Conservation (phyloP, 2,888 invertebrate species). For the Stenodera caucasica region DNA sequence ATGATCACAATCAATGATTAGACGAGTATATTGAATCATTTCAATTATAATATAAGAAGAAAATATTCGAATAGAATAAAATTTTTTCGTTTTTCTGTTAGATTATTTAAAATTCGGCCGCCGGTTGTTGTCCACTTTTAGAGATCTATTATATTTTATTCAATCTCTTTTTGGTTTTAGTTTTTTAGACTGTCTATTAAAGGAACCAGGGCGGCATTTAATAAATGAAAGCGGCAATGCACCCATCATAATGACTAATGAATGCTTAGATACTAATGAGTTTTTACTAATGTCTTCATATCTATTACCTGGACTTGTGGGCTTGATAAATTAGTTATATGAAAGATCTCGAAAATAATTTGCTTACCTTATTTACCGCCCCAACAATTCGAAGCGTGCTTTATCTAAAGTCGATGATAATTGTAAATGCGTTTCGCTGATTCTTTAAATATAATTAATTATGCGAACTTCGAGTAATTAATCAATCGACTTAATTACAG, state of each 20-base stretch:
- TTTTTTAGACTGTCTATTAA: not conserved
- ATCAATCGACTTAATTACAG: no score
- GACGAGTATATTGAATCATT: no score
- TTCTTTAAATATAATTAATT: constrained; percentile 23
- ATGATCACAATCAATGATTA: no score
- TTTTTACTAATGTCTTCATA: constrained; percentile 48
- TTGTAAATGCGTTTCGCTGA: constrained; percentile 29
- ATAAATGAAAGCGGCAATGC: constrained; percentile 36
- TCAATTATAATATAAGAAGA: no score
- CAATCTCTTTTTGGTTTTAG: not conserved
- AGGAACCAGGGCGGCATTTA: constrained; percentile 5
- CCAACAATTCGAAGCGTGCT: not conserved
- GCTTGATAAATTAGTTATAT: constrained; percentile 26
- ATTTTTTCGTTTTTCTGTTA: not conserved
- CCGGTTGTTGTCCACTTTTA: not conserved
- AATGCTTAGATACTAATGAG: constrained; percentile 42
- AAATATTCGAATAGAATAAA: no score
- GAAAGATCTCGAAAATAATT: constrained; percentile 23
- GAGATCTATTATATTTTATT: not conserved
- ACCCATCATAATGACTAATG: constrained; percentile 44
- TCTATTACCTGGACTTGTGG: constrained; percentile 36
- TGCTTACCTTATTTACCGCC: constrained; percentile 28
- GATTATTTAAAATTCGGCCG: not conserved
- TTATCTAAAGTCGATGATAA: not conserved
- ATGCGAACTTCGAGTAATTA: not conserved